Evolutionary conservation across 2,888 invertebrate species (phyloP), one percentile per base, ranked within the genome.

Genomic region (Callosobruchus maculatus): DNA sequence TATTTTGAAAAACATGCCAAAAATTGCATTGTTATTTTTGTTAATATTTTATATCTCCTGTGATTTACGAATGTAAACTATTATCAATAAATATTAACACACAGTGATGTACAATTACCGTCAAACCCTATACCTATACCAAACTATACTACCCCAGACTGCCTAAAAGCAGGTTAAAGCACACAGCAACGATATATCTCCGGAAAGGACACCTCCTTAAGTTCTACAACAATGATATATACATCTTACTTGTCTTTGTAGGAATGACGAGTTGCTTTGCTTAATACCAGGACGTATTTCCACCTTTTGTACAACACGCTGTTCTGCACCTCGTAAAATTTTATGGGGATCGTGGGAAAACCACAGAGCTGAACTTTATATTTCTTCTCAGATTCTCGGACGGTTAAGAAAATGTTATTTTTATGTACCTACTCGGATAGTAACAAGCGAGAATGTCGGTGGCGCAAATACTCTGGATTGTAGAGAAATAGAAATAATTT

Each of bases 181-280:
- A 7, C 26, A 26, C 2, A 26, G 7, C 26, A 26, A 49, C 49
- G 13, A 18, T 49, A 49, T 49, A 49, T 49, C 49, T 49, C 18
- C 13, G 9, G 1, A 49, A 79, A 80, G 81, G 85, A 85, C 85
- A 81, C 82, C 85, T 84, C 83, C 85, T 84, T 83, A 85, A 85
- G 84, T 83, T 81, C 85, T 80, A 77, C 80, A 80, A 83, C 49
- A 49, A 49, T 85, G 85, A 85, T 85, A 85, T 85, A 85, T 78
- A 76, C 74, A 78, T 78, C 79, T 79, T 79, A 82, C 78, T 83
- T 85, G 85, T 85, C 85, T 82, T 78, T 78, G 79, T 77, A 77
- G 74, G 77, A 83, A 83, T 84, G 82, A 85, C 85, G 84, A 84
- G 84, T 85, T 84, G 84, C 83, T 85, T 82, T 81, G 77, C 80